phyloP scores from a whole-genome alignment of 2,113 vertebrate species.

The Progne subis region DNA sequence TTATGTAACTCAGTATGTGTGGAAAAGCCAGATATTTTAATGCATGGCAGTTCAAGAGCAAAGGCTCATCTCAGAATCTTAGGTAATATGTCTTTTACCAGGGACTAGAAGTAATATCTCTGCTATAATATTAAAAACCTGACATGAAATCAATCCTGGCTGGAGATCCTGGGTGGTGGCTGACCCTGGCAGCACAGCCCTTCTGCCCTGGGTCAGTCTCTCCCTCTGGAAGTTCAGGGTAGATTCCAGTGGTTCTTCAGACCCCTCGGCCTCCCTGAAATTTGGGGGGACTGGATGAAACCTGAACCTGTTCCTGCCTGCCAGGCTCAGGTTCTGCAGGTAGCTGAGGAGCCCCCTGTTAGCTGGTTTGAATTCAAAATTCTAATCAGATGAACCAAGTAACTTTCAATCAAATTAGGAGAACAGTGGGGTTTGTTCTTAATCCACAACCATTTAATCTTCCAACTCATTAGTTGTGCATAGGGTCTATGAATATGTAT shows the following conservation, averaged over 20 bases:
- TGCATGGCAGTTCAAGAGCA: neutral
- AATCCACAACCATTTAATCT: constrained; percentile 75
- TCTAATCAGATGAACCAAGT: constrained; percentile 71
- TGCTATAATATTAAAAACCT: neutral
- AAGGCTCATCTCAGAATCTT: neutral
- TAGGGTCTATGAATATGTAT: constrained; percentile 75
- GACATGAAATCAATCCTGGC: neutral
- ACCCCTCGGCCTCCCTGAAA: neutral
- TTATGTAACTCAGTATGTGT: neutral
- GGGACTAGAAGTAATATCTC: neutral
- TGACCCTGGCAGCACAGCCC: neutral
- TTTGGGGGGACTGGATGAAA: neutral
- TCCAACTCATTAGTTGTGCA: constrained; percentile 70
- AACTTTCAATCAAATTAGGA: constrained; percentile 73
- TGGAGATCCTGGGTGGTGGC: neutral
- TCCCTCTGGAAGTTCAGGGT: neutral
- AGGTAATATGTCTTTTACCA: neutral
- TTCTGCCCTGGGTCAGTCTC: neutral
- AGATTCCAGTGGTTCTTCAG: neutral
- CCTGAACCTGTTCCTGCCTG: neutral
- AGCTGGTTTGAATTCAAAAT: constrained; percentile 68
- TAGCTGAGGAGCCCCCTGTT: neutral
- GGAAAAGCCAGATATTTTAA: neutral
- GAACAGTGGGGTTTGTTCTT: constrained; percentile 72
- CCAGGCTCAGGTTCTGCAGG: neutral